These are phyloP conservation scores for Coryphaenoides rupestris DNA, from an alignment of 2,113 vertebrate species.

Conservation along the genomic window DNA sequence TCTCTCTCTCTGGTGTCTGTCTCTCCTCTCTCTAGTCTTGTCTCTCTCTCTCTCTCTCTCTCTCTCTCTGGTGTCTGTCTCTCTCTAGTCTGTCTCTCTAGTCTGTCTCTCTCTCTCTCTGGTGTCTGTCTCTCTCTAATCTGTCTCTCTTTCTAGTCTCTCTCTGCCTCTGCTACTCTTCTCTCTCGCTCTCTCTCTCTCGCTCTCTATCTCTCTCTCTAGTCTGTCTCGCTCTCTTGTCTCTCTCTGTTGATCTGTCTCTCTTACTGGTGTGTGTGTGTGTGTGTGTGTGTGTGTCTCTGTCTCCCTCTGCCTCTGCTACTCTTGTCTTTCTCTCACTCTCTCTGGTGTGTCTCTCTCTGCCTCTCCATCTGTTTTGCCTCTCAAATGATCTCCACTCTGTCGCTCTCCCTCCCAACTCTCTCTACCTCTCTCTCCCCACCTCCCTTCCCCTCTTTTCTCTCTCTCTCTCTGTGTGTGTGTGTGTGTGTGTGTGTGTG, in stretches of 20 bases:
- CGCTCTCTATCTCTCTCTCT: slow-evolving; percentile 36
- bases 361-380: slow-evolving; percentile 50
- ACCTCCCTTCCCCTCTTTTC: slow-evolving; percentile 22
- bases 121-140: too few species aligned
- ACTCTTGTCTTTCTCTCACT: too few species aligned
- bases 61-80: slow-evolving; percentile 39
- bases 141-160: too few species aligned
- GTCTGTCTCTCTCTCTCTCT: too few species aligned
- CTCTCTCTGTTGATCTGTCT: too few species aligned
- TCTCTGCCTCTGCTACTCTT: slow-evolving; percentile 40
- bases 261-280: too few species aligned
- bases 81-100: too few species aligned
- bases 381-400: slow-evolving; percentile 53
- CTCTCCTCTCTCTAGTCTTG: slow-evolving; percentile 48
- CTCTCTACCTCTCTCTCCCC: slow-evolving; percentile 34
- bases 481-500: slow-evolving; percentile 34
- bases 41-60: slow-evolving; percentile 29
- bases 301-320: too few species aligned
- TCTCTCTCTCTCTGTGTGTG: slow-evolving; percentile 32
- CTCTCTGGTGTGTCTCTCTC: slow-evolving; percentile 44
- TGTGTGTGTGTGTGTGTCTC: slow-evolving; percentile 38
- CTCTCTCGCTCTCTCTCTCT: slow-evolving; percentile 20
- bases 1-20: slow-evolving; percentile 35
- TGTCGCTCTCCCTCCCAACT: slow-evolving; percentile 21
- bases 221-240: slow-evolving; percentile 17